Base-by-base conservation (phyloP, 2,888 invertebrate species). In the Diploptera punctata region DNA sequence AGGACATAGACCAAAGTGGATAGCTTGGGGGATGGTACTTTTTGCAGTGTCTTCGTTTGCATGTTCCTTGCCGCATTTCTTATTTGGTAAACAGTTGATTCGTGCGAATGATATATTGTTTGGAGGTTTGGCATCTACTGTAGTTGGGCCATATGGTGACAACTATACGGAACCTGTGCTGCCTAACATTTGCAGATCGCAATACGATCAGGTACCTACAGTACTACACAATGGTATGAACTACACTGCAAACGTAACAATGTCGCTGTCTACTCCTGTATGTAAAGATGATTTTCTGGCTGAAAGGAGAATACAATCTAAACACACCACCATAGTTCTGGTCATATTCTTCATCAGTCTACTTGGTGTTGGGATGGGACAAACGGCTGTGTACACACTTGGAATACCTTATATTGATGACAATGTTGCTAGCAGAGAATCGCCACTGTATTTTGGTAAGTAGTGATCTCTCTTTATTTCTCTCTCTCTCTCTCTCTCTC, bases 331-430 rank as follows among this genome's bases (percentile, higher is more conserved):
- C 68, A 89, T 93, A 73, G 94, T 96, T 67, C 86, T 96, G 77
- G 92, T 91, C 68, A 95, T 96, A 85, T 93, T 97, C 83, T 95
- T 96, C 84, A 87, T 93, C 77, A 94, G 95, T 79, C 85, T 97
- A 77, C 86, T 97, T 68, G 93, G 95, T 73, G 94, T 96, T 47
- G 96, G 97, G 67, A 92, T 96, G 83, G 96, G 96, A 0, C 95
- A 95, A 84, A 97, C 97, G 0, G 95, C 96, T 16, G 95, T 96
- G 71, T 93, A 94, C 78, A 96, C 96, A 21, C 87, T 97, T 52
- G 97, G 96, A 19, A 96, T 97, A 79, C 96, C 97, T 3, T 97
- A 95, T 82, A 94, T 97, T 76, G 97, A 97, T 79, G 96, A 97
- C 83, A 97, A 97, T 82, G 95, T 97, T 73, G 94, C 94, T 79